These are phyloP conservation scores for Neomicropteryx cornuta DNA, from an alignment of 1,140 invertebrate genomes.

Conservation along the genomic window DNA sequence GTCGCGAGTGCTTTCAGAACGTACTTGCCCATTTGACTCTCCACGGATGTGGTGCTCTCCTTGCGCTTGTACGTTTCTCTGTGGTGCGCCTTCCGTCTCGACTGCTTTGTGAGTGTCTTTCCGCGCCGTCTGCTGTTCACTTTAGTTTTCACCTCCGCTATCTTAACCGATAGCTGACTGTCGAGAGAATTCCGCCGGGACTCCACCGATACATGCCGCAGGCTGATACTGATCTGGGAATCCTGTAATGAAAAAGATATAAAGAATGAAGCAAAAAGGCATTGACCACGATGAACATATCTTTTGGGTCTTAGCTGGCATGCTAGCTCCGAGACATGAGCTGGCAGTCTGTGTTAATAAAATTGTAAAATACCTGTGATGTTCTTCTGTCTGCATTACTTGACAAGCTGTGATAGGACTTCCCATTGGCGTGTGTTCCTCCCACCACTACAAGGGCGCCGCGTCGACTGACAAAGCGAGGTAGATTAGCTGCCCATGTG, in stretches of 20 bases:
- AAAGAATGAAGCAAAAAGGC: too few species aligned
- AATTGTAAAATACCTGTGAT: too few species aligned
- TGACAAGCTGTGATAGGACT: constrained; percentile 42
- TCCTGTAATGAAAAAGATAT: constrained; percentile 32
- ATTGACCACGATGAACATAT: too few species aligned
- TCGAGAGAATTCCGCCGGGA: constrained; percentile 73
- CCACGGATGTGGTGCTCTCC: constrained; percentile 67
- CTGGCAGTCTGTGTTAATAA: too few species aligned
- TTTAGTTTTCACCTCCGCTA: constrained; percentile 68
- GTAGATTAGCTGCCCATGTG: constrained; percentile 80
- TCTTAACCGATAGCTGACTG: constrained; percentile 73
- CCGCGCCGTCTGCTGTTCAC: constrained; percentile 38
- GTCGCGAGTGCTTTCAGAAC: constrained; percentile 22
- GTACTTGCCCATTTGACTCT: constrained; percentile 58
- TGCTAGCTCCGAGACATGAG: too few species aligned
- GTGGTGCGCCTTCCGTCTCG: constrained; percentile 29
- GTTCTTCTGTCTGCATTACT: constrained; percentile 36
- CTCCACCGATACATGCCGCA: constrained; percentile 68
- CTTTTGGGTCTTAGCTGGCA: too few species aligned
- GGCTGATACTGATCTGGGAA: constrained; percentile 71
- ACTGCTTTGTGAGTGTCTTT: constrained; percentile 33
- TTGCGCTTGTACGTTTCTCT: constrained; percentile 40
- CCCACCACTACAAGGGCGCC: constrained; percentile 59
- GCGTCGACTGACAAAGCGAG: constrained; percentile 70
- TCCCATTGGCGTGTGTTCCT: too few species aligned